Evolutionary conservation across 2,797 vertebrate genomes (phyloP).

Genomic region (Oreochromis mossambicus): DNA sequence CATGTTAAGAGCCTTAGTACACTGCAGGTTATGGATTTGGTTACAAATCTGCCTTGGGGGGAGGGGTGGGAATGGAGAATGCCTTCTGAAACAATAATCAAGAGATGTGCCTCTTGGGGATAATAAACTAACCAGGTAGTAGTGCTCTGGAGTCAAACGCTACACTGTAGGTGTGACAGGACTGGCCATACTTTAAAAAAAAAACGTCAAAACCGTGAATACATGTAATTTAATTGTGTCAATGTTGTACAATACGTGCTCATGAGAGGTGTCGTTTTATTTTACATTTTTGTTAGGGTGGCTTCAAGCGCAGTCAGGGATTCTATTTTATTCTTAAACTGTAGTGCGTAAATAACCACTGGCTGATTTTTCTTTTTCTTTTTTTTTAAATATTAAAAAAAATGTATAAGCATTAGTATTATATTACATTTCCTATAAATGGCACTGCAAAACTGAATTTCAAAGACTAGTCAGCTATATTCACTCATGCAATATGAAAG

Average conservation of each 20-base stretch:
- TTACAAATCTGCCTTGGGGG: conserved; percentile 57
- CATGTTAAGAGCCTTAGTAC: conserved; percentile 70
- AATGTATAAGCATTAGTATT: conserved; percentile 38
- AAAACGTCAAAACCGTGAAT: conserved; percentile 4
- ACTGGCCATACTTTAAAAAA: conserved; percentile 18
- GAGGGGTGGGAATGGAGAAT: conserved; percentile 41
- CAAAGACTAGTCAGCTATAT: conserved; percentile 34
- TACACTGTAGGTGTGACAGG: conserved; percentile 41
- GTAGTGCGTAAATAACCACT: conserved; percentile 68
- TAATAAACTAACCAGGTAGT: conserved; percentile 59
- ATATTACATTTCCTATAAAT: conserved; percentile 41
- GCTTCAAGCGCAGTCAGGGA: conserved; percentile 54
- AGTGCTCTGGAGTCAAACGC: conserved; percentile 51
- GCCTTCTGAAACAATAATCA: conserved; percentile 69
- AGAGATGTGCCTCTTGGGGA: conserved; percentile 65
- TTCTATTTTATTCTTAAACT: conserved; percentile 37
- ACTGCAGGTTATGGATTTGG: conserved; percentile 51
- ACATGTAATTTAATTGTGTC: conserved; percentile 40
- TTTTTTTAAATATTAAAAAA: neutral
- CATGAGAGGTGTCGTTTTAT: conserved; percentile 8
- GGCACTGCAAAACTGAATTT: conserved; percentile 39
- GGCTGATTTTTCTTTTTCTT: conserved; percentile 22
- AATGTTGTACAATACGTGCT: conserved; percentile 34
- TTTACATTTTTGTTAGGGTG: conserved; percentile 22
- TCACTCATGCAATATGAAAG: conserved; percentile 36